A percentile compares a stretch with the other conserved stretches of the same genome.
These are phyloP conservation scores for Incurvaria masculella DNA, from an alignment of 2,888 invertebrate genomes.

Conservation along the genomic window DNA sequence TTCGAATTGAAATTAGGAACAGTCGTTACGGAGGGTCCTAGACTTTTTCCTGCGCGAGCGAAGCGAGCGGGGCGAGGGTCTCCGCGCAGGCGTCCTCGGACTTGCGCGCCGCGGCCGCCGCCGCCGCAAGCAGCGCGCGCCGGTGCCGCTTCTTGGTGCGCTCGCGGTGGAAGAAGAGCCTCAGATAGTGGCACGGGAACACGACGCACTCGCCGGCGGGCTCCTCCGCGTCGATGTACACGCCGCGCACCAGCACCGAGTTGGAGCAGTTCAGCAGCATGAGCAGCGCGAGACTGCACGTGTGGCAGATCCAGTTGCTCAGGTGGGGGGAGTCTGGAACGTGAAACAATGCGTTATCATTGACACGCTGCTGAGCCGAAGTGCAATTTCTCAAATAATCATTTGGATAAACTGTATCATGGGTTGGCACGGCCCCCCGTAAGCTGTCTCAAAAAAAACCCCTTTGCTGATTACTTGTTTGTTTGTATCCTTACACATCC, in stretches of 20 bases:
- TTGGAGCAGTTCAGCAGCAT: slow-evolving; percentile 83
- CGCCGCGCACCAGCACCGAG: slow-evolving; percentile 81
- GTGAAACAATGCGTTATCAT: neutral
- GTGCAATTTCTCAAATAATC: too few relatives aligned
- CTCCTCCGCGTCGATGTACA: slow-evolving; percentile 85
- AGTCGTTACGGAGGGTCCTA: slow-evolving; percentile 21
- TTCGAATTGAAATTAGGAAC: too few relatives aligned
- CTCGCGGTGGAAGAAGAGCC: slow-evolving; percentile 71
- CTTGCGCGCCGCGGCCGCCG: slow-evolving; percentile 26
- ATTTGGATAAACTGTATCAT: too few relatives aligned
- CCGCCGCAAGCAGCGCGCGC: slow-evolving; percentile 32
- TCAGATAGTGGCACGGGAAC: slow-evolving; percentile 79
- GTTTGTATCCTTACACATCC: too few relatives aligned
- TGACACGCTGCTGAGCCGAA: too few relatives aligned
- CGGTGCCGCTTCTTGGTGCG: slow-evolving; percentile 58
- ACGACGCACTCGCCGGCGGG: slow-evolving; percentile 78
- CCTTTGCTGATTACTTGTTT: too few relatives aligned
- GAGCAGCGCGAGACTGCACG: slow-evolving; percentile 68
- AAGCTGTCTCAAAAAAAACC: too few relatives aligned
- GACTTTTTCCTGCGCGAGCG: slow-evolving; percentile 11
- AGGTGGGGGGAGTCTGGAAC: slow-evolving; percentile 66
- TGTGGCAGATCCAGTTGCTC: slow-evolving; percentile 80
- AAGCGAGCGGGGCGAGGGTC: slow-evolving; percentile 5
- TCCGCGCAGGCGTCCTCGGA: slow-evolving; percentile 21
- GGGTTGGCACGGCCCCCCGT: too few relatives aligned